Percentiles rank a stretch among this genome's conserved stretches.
Evolutionary conservation across 2,797 vertebrate species (phyloP).

Genomic region (Phylloscopus collybita): DNA sequence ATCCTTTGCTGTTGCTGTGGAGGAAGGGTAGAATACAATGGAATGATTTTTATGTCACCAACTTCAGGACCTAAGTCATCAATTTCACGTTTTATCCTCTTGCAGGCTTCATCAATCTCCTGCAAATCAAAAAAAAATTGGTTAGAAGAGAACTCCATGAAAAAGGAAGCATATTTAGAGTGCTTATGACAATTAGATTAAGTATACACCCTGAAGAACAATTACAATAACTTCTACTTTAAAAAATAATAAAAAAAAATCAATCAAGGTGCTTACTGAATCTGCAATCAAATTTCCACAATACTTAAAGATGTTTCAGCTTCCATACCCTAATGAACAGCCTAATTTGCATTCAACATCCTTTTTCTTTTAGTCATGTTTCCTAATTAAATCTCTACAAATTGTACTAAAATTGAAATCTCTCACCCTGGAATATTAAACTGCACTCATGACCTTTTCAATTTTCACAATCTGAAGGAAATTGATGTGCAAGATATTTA

Average conservation of each 20-base stretch:
- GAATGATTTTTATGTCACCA: constrained; percentile 99
- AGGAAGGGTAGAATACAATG: constrained; percentile 97
- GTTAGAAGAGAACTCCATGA: background rate
- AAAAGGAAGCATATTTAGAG: background rate
- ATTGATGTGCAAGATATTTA: constrained; percentile 75
- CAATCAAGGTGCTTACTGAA: background rate
- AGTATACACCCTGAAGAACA: background rate
- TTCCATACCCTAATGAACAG: constrained; percentile 57
- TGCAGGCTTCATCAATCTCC: constrained; percentile 99
- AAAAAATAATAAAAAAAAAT: background rate
- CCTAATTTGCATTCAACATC: constrained; percentile 66
- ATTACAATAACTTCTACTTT: constrained; percentile 8
- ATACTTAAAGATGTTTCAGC: constrained; percentile 39
- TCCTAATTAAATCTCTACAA: constrained; percentile 81
- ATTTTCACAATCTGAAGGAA: constrained; percentile 78
- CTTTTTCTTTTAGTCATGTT: constrained; percentile 61
- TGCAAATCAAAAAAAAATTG: constrained; percentile 65
- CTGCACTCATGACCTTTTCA: constrained; percentile 77
- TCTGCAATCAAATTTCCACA: constrained; percentile 42
- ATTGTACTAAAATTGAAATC: constrained; percentile 77
- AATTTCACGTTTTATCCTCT: constrained; percentile 97
- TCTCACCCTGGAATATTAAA: constrained; percentile 78
- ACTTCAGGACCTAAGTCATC: constrained; percentile 98
- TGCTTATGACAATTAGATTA: background rate
- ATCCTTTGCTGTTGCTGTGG: constrained; percentile 98